These are phyloP conservation scores for Zosterops lateralis DNA, from an alignment of 2,113 vertebrate genomes.

Conservation along the genomic window DNA sequence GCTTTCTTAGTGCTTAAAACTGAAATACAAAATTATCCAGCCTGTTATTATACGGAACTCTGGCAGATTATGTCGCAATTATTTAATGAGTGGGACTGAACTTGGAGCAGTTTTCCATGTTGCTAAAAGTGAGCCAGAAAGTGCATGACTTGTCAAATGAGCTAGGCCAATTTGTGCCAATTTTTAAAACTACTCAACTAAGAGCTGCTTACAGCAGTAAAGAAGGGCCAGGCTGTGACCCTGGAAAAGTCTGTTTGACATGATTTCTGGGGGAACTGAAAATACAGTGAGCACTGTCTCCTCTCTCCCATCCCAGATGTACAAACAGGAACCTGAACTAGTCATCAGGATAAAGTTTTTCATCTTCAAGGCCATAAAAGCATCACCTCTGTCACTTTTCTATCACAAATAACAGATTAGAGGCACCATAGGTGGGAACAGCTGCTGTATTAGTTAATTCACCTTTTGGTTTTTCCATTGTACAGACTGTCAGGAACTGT, in stretches of 20 bases:
- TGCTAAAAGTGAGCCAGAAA: neutral
- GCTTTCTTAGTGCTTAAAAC: neutral
- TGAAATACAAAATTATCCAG: neutral
- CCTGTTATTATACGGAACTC: neutral
- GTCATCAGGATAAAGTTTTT: neutral
- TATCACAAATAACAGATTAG: neutral
- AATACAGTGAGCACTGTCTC: neutral
- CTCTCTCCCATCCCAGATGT: neutral
- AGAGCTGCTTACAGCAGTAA: neutral
- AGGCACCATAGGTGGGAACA: neutral
- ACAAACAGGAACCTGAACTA: neutral
- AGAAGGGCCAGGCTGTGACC: neutral
- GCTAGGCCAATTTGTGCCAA: neutral
- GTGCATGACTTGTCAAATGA: neutral
- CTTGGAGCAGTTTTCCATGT: neutral
- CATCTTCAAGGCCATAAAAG: neutral
- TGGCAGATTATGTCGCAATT: neutral
- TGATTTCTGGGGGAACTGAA: neutral
- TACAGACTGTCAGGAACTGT: slow-evolving; percentile 86
- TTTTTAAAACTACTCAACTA: neutral
- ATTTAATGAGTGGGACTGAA: neutral
- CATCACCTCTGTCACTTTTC: neutral
- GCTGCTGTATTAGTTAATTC: neutral
- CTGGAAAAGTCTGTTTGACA: neutral
- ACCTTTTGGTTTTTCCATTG: slow-evolving; percentile 20